Evolutionary conservation across 2,888 invertebrate species (phyloP), one percentile per base, ranked within the genome.

Genomic region (Bibio marci): DNA sequence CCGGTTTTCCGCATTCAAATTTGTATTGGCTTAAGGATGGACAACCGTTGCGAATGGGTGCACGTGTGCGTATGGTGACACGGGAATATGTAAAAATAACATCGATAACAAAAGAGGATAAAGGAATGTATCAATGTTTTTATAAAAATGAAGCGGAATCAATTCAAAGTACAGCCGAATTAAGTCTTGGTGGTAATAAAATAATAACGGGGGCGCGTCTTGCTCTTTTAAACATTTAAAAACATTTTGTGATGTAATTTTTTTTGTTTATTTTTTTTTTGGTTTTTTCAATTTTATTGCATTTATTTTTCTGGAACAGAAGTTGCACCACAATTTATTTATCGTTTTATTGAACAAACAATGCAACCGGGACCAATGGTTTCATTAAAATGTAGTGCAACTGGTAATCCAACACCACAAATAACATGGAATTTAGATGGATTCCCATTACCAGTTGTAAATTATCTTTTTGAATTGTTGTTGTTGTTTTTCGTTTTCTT

Each of bases 71-170:
- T 44, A 51, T 71, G 50, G 59, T 70, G 50, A 61, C 67, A 7
- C 63, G 65, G 44, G 67, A 68, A 44, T 63, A 66, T 44, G 62
- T 71, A 44, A 64, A 66, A 48, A 71, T 79, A 51, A 71, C 67
- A 44, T 71, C 71, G 37, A 63, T 87, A 30, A 75, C 76, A 39
- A 76, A 78, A 47, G 79, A 80, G 44, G 88, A 91, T 56, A 74
- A 80, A 48, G 91, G 90, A 25, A 80, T 88, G 73, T 91, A 87
- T 59, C 91, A 91, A 56, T 92, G 91, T 57, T 74, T 88, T 49
- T 81, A 80, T 6, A 77, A 76, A 54, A 86, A 83, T 52, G 76
- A 80, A 42, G 72, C 77, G 54, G 86, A 86, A 53, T 80, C 82
- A 51, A 76, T 77, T 2, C 86, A 86, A 55, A 81, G 80, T 8